A percentile compares a stretch with the other conserved stretches of the same genome.
These are phyloP conservation scores for Oriolus oriolus DNA, from an alignment of 2,113 vertebrate species.

Conservation along the genomic window DNA sequence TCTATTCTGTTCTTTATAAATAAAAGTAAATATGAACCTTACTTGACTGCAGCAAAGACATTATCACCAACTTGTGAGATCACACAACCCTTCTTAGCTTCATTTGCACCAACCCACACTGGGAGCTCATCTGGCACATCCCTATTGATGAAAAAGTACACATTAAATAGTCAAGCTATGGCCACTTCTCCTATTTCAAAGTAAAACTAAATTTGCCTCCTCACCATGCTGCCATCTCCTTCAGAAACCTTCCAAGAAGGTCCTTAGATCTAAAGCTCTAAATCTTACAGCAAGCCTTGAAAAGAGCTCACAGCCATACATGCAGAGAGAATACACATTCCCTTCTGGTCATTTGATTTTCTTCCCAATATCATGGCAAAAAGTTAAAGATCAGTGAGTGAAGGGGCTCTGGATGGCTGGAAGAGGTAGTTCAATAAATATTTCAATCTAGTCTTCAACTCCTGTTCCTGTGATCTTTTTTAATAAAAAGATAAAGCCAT, in stretches of 20 bases:
- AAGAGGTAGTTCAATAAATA: not conserved
- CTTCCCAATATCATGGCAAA: not conserved
- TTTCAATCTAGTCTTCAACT: not conserved
- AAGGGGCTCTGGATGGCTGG: not conserved
- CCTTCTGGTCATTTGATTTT: not conserved
- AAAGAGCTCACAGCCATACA: not conserved
- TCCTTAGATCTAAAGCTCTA: not conserved
- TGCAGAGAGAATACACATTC: not conserved
- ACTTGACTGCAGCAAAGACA: slow-evolving; percentile 91
- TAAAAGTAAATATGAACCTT: slow-evolving; percentile 62
- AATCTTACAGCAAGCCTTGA: not conserved
- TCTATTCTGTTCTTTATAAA: not conserved
- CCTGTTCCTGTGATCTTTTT: not conserved
- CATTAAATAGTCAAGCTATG: not conserved
- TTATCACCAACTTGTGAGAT: slow-evolving; percentile 91
- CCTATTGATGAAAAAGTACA: slow-evolving; percentile 67
- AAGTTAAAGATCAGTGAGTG: not conserved
- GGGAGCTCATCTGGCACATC: slow-evolving; percentile 89
- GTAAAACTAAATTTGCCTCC: not conserved
- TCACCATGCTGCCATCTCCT: not conserved
- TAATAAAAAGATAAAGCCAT: not conserved
- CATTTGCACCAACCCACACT: slow-evolving; percentile 87
- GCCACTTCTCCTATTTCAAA: not conserved
- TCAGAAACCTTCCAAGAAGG: not conserved
- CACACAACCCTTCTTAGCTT: slow-evolving; percentile 85